Percentiles rank a stretch among this genome's conserved stretches.
Conservation (phyloP, 2,888 invertebrate genomes). For the Hipparchia sbordonii region DNA sequence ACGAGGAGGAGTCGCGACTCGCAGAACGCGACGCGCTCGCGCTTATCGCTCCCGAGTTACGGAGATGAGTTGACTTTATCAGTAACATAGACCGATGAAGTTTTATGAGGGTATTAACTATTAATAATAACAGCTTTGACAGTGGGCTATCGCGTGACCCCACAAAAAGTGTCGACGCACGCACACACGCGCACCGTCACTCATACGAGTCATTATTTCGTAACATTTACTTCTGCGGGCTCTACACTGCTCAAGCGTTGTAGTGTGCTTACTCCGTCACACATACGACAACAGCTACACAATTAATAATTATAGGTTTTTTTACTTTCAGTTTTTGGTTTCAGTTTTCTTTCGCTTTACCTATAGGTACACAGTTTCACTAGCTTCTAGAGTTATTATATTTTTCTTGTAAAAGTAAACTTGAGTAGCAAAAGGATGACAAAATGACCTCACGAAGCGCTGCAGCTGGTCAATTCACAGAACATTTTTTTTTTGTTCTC, state of each 20-base stretch:
- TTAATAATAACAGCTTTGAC: conserved; percentile 33
- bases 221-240: too few species aligned
- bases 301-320: too few species aligned
- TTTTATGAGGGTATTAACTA: conserved; percentile 17
- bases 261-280: too few species aligned
- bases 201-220: too few species aligned
- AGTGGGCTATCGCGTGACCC: conserved; percentile 61
- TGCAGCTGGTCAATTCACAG: too few species aligned
- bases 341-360: neutral
- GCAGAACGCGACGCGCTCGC: neutral
- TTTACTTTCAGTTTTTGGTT: neutral
- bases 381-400: neutral
- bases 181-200: neutral
- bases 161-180: conserved; percentile 23
- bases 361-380: neutral
- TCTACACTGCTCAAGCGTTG: too few species aligned
- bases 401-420: too few species aligned
- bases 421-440: too few species aligned
- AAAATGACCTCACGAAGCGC: too few species aligned
- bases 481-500: too few species aligned
- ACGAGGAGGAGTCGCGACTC: neutral
- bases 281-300: too few species aligned
- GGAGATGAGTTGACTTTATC: neutral
- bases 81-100: neutral
- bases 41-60: neutral